A percentile compares a stretch with the other conserved stretches of the same genome.
Evolutionary conservation across 2,888 invertebrate genomes (phyloP).

Genomic region (Epiblema foenella): DNA sequence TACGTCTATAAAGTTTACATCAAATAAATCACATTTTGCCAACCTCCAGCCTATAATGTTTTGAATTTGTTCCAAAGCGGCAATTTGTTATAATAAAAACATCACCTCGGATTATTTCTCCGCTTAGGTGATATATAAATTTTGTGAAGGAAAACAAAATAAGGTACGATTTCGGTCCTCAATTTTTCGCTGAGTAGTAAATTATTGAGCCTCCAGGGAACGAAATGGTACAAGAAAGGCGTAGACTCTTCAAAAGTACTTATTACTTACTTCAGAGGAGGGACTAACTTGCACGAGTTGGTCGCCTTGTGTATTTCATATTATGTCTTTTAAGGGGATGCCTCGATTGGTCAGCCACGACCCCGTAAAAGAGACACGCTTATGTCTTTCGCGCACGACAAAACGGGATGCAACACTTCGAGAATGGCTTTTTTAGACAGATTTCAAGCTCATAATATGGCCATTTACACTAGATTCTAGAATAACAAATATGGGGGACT

Average conservation of each 20-base stretch:
- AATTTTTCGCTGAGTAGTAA: conserved; percentile 12
- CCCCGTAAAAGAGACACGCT: too few relatives aligned
- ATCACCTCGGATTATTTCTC: conserved; percentile 2
- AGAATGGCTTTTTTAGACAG: too few relatives aligned
- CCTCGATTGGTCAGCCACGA: too few relatives aligned
- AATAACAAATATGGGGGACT: too few relatives aligned
- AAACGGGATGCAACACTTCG: too few relatives aligned
- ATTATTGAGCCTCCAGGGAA: conserved; percentile 1
- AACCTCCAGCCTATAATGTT: neutral
- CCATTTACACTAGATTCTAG: too few relatives aligned
- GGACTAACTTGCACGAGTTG: neutral
- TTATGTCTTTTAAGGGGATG: too few relatives aligned
- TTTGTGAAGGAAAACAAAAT: neutral
- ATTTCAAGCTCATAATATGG: too few relatives aligned
- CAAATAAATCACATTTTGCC: conserved; percentile 5
- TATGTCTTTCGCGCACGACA: too few relatives aligned
- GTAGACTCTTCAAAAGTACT: neutral
- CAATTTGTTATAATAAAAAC: conserved; percentile 12
- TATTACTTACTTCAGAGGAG: neutral
- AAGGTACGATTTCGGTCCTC: conserved; percentile 2
- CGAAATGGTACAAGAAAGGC: neutral
- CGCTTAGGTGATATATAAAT: conserved; percentile 1
- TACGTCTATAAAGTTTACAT: neutral
- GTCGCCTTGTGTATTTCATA: neutral
- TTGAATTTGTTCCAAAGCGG: neutral